phyloP scores from a whole-genome alignment of 2,113 vertebrate genomes.

The Daphoenositta chrysoptera region DNA sequence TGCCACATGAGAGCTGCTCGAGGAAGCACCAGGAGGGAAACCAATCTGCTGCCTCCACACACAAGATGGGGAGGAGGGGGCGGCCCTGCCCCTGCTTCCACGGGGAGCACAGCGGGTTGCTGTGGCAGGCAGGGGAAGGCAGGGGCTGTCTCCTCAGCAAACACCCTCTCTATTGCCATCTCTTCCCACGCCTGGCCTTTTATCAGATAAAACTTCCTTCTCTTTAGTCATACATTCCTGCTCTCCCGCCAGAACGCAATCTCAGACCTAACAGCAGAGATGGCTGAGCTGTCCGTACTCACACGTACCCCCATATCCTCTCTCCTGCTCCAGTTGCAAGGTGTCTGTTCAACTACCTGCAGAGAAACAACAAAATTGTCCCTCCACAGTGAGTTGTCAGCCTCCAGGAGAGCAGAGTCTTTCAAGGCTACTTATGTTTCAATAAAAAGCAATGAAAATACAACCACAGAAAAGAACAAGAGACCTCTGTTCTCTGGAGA shows the following conservation, averaged over 20 bases:
- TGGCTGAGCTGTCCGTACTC: not conserved
- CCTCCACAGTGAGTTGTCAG: not conserved
- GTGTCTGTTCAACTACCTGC: not conserved
- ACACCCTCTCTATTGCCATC: not conserved
- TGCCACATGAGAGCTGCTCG: slow-evolving; percentile 48
- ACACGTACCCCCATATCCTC: not conserved
- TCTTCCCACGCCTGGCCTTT: not conserved
- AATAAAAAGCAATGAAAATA: not conserved
- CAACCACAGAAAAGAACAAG: not conserved
- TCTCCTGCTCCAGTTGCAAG: not conserved
- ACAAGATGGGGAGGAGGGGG: not conserved
- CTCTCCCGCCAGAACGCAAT: not conserved
- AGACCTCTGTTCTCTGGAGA: not conserved
- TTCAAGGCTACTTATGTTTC: not conserved
- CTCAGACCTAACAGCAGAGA: not conserved
- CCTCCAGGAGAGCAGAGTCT: not conserved
- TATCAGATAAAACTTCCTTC: not conserved
- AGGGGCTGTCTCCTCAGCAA: not conserved
- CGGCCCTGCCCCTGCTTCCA: not conserved
- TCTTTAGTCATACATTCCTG: not conserved
- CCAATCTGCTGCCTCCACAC: slow-evolving; percentile 43
- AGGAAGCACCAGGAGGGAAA: slow-evolving; percentile 58
- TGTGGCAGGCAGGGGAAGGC: not conserved
- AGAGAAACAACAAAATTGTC: not conserved
- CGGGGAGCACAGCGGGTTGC: not conserved